phyloP scores from a whole-genome alignment of 2,888 invertebrate species.

The Tupiocoris notatus region DNA sequence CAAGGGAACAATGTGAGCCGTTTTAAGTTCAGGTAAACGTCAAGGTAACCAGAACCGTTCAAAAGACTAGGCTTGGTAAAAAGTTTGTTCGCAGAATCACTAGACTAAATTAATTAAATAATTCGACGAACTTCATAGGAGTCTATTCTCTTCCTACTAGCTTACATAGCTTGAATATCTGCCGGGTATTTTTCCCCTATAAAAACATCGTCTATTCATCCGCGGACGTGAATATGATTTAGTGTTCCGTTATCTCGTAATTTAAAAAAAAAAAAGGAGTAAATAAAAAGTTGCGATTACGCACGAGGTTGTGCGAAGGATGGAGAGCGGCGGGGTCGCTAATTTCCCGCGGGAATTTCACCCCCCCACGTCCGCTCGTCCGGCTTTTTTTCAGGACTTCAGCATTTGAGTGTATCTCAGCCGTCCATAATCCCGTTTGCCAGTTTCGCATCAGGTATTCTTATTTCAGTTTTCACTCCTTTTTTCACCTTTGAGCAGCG shows the following conservation, averaged over 20 bases:
- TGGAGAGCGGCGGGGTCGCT: not conserved
- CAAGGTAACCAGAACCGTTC: too few species aligned
- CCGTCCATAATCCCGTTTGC: constrained; percentile 36
- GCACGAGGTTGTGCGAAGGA: not conserved
- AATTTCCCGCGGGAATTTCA: constrained; percentile 5
- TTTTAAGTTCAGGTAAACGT: too few species aligned
- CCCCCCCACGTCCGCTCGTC: not conserved
- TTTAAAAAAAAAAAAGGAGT: not conserved
- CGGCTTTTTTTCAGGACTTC: constrained; percentile 13
- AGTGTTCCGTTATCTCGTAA: not conserved
- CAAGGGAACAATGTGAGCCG: too few species aligned
- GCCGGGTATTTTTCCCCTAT: too few species aligned
- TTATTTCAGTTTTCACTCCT: constrained; percentile 19
- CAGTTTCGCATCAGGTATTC: constrained; percentile 37
- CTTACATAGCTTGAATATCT: too few species aligned
- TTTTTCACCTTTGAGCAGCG: not conserved
- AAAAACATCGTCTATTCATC: too few species aligned
- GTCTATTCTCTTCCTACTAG: too few species aligned
- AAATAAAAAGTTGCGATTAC: constrained; percentile 4
- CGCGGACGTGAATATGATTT: not conserved
- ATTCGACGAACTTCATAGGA: too few species aligned
- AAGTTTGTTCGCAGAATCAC: too few species aligned
- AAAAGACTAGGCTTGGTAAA: too few species aligned
- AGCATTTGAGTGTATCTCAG: constrained; percentile 26
- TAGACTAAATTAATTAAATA: too few species aligned